Evolutionary conservation across 2,797 vertebrate species (phyloP), one percentile per base, ranked within the genome.

Genomic region (Cuculus canorus): DNA sequence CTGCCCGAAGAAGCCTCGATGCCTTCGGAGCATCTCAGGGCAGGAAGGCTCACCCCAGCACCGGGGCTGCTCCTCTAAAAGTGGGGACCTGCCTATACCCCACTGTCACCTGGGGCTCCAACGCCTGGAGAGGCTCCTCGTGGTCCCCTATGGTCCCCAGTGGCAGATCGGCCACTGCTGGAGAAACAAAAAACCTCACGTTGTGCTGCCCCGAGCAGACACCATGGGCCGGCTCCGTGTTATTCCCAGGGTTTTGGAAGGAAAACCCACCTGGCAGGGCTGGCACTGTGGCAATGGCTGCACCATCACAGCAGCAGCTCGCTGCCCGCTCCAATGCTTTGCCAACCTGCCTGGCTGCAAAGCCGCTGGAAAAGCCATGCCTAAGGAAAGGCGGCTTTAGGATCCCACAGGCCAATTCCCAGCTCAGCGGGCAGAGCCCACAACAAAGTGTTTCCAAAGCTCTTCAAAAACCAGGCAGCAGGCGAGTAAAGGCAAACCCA

Each of bases 241-340:
- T 6, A 41, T 32, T 33, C 71, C 71, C 75, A 45, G 52, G 4
- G 2, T 17, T 45, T 17, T 45, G 17, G 45, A 45, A 17, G 47
- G 47, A 47, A 47, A 47, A 47, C 47, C 47, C 21, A 47, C 50
- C 50, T 15, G 27, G 52, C 28, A 18, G 13, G 57, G 37, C 71
- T 2, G 17, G 48, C 3, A 0, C 53, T 7, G 37, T 32, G 54
- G 45, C 79, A 25, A 52, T 15, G 24, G 25, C 13, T 23, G 22
- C 50, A 86, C 17, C 57, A 2, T n/a, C n/a, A 6, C 57, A 7
- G 65, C 0, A 0, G 32, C 39, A 50, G 25, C 47, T 57, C 0
- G 0, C 10, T 7, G 41, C 85, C 70, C 0, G 0, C 50, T 14
- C 32, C 0, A 0, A 2, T 7, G 28, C 13, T 87, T 32, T 61